Conservation (phyloP, 2,113 vertebrate species). For the Rhabdomys dilectus region DNA sequence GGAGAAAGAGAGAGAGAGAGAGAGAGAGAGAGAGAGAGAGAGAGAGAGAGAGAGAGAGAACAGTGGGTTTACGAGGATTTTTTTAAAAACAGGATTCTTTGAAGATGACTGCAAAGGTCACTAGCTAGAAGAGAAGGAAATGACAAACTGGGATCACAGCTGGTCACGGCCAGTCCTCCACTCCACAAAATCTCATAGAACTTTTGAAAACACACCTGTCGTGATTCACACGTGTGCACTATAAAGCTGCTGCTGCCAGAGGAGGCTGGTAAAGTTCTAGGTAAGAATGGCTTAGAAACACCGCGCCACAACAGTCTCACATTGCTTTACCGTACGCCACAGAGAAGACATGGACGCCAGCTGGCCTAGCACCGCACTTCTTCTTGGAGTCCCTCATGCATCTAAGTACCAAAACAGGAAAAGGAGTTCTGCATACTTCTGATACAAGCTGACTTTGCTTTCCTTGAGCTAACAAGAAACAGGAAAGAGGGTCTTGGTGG, state of each 20-base stretch:
- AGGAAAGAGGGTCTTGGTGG: neutral
- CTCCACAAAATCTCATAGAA: neutral
- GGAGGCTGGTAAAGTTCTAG: neutral
- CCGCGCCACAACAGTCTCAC: neutral
- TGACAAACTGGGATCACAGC: neutral
- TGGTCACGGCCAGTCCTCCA: rapidly evolving
- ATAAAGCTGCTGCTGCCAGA: neutral
- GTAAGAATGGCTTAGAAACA: neutral
- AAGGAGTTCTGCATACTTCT: neutral
- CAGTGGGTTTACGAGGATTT: neutral
- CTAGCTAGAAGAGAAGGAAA: neutral
- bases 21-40: neutral
- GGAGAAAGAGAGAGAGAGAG: rapidly evolving
- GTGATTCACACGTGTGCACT: neutral
- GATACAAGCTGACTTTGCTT: neutral
- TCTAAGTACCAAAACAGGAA: constrained; percentile 17
- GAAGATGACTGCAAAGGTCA: neutral
- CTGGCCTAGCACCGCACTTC: neutral
- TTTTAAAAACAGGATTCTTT: neutral
- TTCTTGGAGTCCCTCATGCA: constrained; percentile 59
- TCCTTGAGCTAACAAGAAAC: neutral
- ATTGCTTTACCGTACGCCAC: neutral
- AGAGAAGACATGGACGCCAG: neutral
- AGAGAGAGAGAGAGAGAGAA: neutral
- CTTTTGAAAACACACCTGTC: neutral